Percentiles rank a stretch among this genome's conserved stretches.
Conservation (phyloP, 1,140 invertebrate genomes). For the Ganaspis sp. region DNA sequence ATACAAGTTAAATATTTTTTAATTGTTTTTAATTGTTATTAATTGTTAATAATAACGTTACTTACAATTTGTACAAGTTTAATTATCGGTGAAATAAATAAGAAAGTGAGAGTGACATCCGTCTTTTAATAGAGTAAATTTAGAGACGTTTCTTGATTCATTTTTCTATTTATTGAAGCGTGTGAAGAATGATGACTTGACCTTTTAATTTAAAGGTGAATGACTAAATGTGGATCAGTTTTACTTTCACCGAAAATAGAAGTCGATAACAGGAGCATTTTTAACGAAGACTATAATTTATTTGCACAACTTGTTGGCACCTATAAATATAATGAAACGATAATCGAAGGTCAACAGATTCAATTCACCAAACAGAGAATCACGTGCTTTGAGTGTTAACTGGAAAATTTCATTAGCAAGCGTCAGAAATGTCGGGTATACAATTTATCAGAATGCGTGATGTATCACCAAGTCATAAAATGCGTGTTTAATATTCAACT, state of each 20-base stretch:
- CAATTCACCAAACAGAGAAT: not conserved
- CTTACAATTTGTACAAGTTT: too few species aligned
- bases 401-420: conserved; percentile 18
- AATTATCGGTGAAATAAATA: too few species aligned
- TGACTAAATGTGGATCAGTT: not conserved
- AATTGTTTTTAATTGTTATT: too few species aligned
- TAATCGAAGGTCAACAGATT: conserved; percentile 27
- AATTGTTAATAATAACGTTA: too few species aligned
- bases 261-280: not conserved
- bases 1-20: too few species aligned
- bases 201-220: not conserved
- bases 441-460: conserved; percentile 22
- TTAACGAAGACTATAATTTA: not conserved
- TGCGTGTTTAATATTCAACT: conserved; percentile 15
- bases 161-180: not conserved
- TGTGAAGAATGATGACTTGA: not conserved
- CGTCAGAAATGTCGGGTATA: conserved; percentile 25
- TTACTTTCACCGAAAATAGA: conserved; percentile 2
- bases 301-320: not conserved
- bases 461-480: conserved; percentile 13
- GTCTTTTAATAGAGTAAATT: too few species aligned
- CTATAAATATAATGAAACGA: conserved; percentile 2
- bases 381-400: conserved; percentile 14
- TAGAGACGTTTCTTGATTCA: too few species aligned
- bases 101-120: too few species aligned